phyloP scores from a whole-genome alignment of 2,888 invertebrate genomes.

The Drosophila mercatorum region DNA sequence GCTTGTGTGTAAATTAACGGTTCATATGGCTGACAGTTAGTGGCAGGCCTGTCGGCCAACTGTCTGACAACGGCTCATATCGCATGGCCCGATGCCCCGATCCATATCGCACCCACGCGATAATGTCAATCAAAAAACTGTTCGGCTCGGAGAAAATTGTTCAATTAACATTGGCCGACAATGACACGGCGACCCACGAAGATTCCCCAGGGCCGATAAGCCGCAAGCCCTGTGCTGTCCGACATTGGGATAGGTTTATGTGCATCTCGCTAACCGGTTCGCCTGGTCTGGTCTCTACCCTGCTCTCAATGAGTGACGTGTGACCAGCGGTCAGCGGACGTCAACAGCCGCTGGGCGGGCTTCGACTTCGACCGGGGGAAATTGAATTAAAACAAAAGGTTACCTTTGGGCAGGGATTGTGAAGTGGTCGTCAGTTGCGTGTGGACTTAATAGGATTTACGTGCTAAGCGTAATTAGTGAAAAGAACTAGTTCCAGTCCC shows the following conservation, averaged over 20 bases:
- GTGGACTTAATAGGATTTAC: conserved; percentile 72
- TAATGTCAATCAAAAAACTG: conserved; percentile 80
- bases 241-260: conserved; percentile 40
- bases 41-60: conserved; percentile 50
- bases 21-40: conserved; percentile 20
- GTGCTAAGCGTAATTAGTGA: conserved; percentile 61
- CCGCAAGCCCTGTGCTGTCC: conserved; percentile 3
- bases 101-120: conserved; percentile 76
- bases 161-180: conserved; percentile 69
- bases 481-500: conserved; percentile 19
- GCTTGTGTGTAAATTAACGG: conserved; percentile 50
- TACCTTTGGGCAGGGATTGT: conserved; percentile 32
- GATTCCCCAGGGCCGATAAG: conserved; percentile 48
- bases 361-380: conserved; percentile 31
- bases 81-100: conserved; percentile 23
- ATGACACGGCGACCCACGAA: conserved; percentile 49
- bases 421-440: conserved; percentile 60
- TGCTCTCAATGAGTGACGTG: conserved; percentile 63
- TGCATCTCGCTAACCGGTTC: conserved; percentile 60
- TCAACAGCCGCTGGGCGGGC: conserved; percentile 25
- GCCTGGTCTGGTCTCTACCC: conserved; percentile 4
- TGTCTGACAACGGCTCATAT: conserved; percentile 33
- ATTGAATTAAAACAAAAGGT: conserved; percentile 74
- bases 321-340: conserved; percentile 68
- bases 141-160: conserved; percentile 47